These are phyloP conservation scores for Neodiprion pinetum DNA, from an alignment of 1,140 invertebrate species.

Conservation along the genomic window DNA sequence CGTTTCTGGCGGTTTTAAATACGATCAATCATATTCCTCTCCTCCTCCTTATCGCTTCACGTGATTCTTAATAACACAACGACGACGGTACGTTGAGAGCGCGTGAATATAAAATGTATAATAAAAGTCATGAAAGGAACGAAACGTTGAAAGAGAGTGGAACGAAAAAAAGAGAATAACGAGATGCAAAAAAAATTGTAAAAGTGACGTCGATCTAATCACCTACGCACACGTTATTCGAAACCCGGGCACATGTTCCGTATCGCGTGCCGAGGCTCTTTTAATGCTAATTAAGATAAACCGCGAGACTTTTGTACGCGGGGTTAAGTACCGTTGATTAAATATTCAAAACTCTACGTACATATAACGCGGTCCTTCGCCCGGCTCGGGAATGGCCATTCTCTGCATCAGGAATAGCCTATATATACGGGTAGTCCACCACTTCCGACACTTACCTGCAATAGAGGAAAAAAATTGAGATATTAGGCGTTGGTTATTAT, in stretches of 20 bases:
- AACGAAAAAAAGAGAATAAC: too few relatives aligned
- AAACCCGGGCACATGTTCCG: background rate
- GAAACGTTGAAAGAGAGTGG: too few relatives aligned
- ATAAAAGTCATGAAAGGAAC: too few relatives aligned
- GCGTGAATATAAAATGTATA: too few relatives aligned
- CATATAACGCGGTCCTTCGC: background rate
- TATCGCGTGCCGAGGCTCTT: background rate
- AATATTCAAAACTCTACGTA: background rate
- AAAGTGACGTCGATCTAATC: background rate
- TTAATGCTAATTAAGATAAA: slow-evolving; percentile 6
- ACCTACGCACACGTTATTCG: background rate
- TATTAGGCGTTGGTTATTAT: too few relatives aligned
- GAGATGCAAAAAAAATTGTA: background rate
- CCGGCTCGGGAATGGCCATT: background rate
- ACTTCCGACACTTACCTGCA: background rate
- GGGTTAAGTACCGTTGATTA: slow-evolving; percentile 3
- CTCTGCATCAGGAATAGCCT: background rate
- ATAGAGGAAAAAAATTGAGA: background rate
- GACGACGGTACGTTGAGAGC: too few relatives aligned
- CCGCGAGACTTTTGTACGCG: slow-evolving; percentile 3
- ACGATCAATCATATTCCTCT: too few relatives aligned
- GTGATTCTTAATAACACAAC: too few relatives aligned
- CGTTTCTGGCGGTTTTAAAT: too few relatives aligned
- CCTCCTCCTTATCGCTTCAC: too few relatives aligned
- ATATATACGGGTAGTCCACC: too few relatives aligned